Evolutionary conservation across 2,113 vertebrate genomes (phyloP).

Genomic region (Sminthopsis crassicaudata): DNA sequence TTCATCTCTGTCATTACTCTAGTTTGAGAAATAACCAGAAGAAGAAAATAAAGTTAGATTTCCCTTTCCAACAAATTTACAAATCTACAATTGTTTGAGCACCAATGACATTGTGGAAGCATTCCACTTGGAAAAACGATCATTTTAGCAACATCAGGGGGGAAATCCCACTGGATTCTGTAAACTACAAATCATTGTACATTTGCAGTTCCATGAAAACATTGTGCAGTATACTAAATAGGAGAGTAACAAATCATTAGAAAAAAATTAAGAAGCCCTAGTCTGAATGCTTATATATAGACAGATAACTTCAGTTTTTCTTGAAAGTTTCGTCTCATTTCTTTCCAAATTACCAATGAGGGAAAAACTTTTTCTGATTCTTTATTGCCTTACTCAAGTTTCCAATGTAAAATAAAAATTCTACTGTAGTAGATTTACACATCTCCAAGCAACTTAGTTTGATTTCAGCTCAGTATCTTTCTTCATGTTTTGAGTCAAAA

Average conservation of each 20-base stretch:
- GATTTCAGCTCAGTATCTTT: too few species aligned
- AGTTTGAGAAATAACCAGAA: constrained; percentile 33
- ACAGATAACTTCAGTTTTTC: not conserved
- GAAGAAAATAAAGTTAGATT: constrained; percentile 18
- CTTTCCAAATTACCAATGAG: not conserved
- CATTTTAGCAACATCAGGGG: not conserved
- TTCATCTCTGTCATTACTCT: constrained; percentile 8
- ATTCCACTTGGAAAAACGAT: constrained; percentile 26
- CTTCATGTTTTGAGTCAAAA: too few species aligned
- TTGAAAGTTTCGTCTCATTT: not conserved
- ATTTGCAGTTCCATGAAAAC: constrained; percentile 73
- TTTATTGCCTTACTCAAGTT: not conserved
- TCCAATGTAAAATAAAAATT: not conserved
- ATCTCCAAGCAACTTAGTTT: not conserved
- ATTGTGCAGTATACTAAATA: constrained; percentile 66
- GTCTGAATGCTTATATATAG: not conserved
- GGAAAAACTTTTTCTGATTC: not conserved
- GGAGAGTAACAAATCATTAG: constrained; percentile 74
- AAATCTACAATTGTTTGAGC: not conserved
- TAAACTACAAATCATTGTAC: constrained; percentile 71
- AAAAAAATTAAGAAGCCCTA: too few species aligned
- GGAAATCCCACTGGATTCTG: constrained; percentile 40
- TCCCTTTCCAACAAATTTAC: constrained; percentile 33
- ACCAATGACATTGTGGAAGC: not conserved
- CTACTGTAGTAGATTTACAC: not conserved